phyloP scores from a whole-genome alignment of 2,113 vertebrate genomes.

The Tursiops truncatus region DNA sequence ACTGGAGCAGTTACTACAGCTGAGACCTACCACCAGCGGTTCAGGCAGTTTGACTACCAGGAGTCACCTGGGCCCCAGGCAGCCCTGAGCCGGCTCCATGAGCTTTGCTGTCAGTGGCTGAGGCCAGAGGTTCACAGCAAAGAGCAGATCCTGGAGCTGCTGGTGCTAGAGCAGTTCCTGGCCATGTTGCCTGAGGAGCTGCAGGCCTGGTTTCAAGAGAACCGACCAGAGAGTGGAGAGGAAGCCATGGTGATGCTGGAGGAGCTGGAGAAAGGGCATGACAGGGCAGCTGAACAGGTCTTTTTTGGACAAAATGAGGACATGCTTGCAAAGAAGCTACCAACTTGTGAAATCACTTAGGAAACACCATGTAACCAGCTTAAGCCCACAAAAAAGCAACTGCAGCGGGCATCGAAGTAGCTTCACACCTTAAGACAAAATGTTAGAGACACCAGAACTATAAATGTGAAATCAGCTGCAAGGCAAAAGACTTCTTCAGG shows the following conservation, averaged over 20 bases:
- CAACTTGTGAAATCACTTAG: background rate
- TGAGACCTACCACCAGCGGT: constrained; percentile 54
- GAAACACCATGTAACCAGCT: background rate
- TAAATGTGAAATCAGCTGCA: constrained; percentile 39
- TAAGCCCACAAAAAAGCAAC: background rate
- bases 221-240: background rate
- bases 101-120: constrained; percentile 68
- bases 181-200: constrained; percentile 66
- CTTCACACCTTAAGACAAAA: background rate
- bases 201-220: constrained; percentile 53
- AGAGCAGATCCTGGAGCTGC: constrained; percentile 69
- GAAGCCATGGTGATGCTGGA: constrained; percentile 63
- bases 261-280: constrained; percentile 27
- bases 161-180: constrained; percentile 77
- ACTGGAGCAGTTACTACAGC: background rate
- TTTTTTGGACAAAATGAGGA: constrained; percentile 20
- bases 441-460: background rate
- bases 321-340: background rate
- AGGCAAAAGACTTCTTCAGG: constrained; percentile 23
- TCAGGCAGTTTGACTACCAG: constrained; percentile 66
- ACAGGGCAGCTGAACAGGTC: background rate
- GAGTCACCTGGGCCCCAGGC: constrained; percentile 58
- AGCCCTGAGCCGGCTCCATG: constrained; percentile 44
- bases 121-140: constrained; percentile 63
- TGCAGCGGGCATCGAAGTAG: background rate